Conservation (phyloP, 2,888 invertebrate genomes). For the Cinara cedri region DNA sequence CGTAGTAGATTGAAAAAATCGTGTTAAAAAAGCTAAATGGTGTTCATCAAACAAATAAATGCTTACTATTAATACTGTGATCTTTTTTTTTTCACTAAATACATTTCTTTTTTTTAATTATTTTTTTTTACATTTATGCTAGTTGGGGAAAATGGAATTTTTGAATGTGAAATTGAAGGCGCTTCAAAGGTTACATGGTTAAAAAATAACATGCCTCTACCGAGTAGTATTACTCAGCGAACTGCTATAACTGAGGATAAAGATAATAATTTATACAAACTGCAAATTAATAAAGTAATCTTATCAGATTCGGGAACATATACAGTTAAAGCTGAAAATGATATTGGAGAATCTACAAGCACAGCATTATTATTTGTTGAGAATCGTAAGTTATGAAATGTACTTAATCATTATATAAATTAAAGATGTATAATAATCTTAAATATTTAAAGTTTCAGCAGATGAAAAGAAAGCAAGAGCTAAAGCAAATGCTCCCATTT, state of each 20-base stretch:
- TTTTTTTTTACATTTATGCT: conserved; percentile 59
- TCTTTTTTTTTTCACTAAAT: background rate
- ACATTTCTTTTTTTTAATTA: background rate
- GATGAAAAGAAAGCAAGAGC: conserved; percentile 75
- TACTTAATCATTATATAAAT: background rate
- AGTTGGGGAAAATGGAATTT: conserved; percentile 84
- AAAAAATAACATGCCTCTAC: conserved; percentile 83
- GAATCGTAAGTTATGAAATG: conserved; percentile 72
- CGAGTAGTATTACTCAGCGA: conserved; percentile 68
- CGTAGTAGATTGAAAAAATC: conserved; percentile 37
- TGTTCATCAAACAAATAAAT: conserved; percentile 19
- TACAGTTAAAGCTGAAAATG: conserved; percentile 84
- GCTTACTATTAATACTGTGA: conserved; percentile 22
- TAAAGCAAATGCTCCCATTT: conserved; percentile 79
- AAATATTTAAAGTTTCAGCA: conserved; percentile 68
- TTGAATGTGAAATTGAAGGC: conserved; percentile 77
- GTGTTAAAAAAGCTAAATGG: background rate
- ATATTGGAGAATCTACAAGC: conserved; percentile 76
- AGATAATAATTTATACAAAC: conserved; percentile 70
- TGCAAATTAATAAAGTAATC: conserved; percentile 76
- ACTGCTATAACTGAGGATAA: conserved; percentile 69
- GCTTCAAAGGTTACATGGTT: conserved; percentile 77
- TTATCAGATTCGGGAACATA: conserved; percentile 87
- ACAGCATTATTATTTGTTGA: conserved; percentile 87
- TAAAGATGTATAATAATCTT: background rate